Conservation (phyloP, 2,888 invertebrate species). For the Hirtodrosophila histrioides region DNA sequence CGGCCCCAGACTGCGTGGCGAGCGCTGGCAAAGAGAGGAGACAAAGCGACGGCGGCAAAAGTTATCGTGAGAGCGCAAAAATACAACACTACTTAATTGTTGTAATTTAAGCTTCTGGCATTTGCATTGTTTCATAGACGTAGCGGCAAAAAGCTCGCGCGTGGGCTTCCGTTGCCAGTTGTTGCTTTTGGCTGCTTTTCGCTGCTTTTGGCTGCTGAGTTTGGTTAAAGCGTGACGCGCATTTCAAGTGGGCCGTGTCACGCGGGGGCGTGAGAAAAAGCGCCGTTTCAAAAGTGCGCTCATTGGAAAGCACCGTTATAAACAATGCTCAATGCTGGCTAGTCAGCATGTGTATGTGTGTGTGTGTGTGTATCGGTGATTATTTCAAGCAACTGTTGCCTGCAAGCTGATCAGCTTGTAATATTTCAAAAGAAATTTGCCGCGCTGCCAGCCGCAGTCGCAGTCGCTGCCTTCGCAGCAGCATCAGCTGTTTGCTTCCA, state of each 20-base stretch:
- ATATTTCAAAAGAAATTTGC: not conserved
- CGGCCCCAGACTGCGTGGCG: constrained; percentile 64
- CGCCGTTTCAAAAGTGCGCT: not conserved
- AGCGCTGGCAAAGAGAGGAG: constrained; percentile 42
- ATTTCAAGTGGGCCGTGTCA: not conserved
- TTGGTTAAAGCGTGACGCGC: not conserved
- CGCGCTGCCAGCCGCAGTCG: not conserved
- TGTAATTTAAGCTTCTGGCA: constrained; percentile 45
- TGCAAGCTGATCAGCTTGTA: not conserved
- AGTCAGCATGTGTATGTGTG: not conserved
- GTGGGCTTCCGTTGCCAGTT: constrained; percentile 43
- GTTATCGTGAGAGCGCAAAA: constrained; percentile 28
- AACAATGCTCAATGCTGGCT: constrained; percentile 4
- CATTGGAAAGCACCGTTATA: constrained; percentile 15
- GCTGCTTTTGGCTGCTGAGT: constrained; percentile 4
- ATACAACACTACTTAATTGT: constrained; percentile 10
- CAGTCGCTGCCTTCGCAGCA: not conserved
- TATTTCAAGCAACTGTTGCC: too few species aligned
- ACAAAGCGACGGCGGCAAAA: constrained; percentile 1
- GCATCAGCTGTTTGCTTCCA: constrained; percentile 4
- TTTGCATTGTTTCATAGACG: constrained; percentile 65
- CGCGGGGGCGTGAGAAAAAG: constrained; percentile 61
- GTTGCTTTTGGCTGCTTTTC: constrained; percentile 4
- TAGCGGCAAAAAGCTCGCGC: constrained; percentile 49
- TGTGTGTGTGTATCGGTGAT: too few species aligned